Base-by-base conservation (phyloP, 2,113 vertebrate species). In the Pelmatolapia mariae region DNA sequence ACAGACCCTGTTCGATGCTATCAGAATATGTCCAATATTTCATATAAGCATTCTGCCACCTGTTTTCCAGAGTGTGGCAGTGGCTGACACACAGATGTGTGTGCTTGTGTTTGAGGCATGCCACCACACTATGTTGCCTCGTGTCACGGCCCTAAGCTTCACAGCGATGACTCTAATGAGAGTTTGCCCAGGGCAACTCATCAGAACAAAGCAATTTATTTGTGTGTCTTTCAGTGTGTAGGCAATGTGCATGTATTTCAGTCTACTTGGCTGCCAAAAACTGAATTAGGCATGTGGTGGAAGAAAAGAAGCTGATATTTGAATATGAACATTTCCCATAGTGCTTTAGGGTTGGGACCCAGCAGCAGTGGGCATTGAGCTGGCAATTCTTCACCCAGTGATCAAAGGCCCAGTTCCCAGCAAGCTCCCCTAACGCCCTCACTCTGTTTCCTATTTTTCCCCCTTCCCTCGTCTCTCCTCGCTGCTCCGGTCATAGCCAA, bases 361-460 rank as follows among this genome's bases (percentile, higher is more conserved):
- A 83, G 90, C n/a, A 94, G 85, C 89, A 86, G 66, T 45, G 86
- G 91, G 87, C 93, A 95, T 81, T 89, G 88, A 95, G 93, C 87
- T 95, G 91, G 89, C 95, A 94, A 94, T 94, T 95, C 92, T 91
- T 93, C 90, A 90, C 84, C 85, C 88, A 61, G 54, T 85, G 95
- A 96, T 97, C 95, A 96, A 96, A 96, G 93, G 82, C 85, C 61
- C 29, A 16, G 50, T 76, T 90, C 89, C 63, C 86, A 91, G 89
- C 85, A 24, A 81, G 91, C 88, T 85, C 76, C 90, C 90, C 73
- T 57, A 68, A 88, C 81, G 33, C 63, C 53, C 82, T 63, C 2
- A 56, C 22, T 81, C 40, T 18, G 12, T 84, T 88, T 38, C 78
- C 76, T 85, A 73, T 56, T 29, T 89, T 59, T 22, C 56, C 80